Conservation (phyloP, 2,113 vertebrate species). For the Amphilophus citrinellus region DNA sequence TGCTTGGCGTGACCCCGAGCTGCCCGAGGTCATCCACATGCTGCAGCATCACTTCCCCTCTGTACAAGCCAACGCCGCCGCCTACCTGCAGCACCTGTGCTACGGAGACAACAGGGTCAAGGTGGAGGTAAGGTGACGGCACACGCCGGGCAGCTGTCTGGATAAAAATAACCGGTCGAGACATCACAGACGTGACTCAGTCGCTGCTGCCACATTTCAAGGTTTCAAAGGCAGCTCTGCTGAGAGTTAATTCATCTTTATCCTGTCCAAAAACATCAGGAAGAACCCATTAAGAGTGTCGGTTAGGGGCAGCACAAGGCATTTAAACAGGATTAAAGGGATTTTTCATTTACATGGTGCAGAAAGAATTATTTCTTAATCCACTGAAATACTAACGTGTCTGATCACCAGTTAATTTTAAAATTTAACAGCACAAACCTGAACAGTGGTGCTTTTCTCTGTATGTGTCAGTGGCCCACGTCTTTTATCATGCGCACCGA, state of each 20-base stretch:
- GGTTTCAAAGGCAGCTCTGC: not conserved
- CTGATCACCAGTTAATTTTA: not conserved
- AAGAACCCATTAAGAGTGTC: not conserved
- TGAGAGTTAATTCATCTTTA: not conserved
- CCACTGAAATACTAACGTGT: not conserved
- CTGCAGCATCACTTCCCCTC: conserved; percentile 91
- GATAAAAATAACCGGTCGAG: conserved; percentile 37
- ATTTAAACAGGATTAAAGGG: conserved; percentile 7
- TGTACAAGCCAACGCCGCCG: conserved; percentile 95
- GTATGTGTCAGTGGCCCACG: not conserved
- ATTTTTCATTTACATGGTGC: not conserved
- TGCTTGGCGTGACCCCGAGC: conserved; percentile 94
- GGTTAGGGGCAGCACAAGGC: not conserved
- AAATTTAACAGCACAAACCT: not conserved
- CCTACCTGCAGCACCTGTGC: conserved; percentile 97
- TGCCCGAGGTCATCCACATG: conserved; percentile 91
- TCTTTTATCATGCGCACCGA: not conserved
- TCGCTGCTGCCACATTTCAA: not conserved
- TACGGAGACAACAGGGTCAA: conserved; percentile 97
- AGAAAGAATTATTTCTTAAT: conserved; percentile 1
- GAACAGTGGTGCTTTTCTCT: not conserved
- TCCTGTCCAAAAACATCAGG: not conserved
- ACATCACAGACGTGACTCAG: conserved; percentile 39
- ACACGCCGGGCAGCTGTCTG: conserved; percentile 8
- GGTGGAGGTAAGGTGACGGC: conserved; percentile 82